Evolutionary conservation across 2,113 vertebrate genomes (phyloP).

Genomic region (Dasyurus viverrinus): DNA sequence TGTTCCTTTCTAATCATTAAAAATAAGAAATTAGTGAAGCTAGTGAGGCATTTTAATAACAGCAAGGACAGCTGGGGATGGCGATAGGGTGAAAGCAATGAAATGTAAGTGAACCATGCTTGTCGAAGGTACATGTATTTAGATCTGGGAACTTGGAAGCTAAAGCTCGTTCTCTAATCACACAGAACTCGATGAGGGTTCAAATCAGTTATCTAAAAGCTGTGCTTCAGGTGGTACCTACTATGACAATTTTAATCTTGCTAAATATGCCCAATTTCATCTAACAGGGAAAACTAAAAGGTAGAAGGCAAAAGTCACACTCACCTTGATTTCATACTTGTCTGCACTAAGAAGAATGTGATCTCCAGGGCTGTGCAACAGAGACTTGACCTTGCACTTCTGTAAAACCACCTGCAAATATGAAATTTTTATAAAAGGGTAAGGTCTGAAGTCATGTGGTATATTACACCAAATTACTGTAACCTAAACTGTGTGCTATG

Average conservation of each 20-base stretch:
- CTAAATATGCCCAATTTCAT: constrained; percentile 29
- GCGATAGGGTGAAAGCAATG: neutral
- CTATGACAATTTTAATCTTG: constrained; percentile 26
- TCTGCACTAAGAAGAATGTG: constrained; percentile 97
- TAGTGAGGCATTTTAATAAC: neutral
- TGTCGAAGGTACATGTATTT: neutral
- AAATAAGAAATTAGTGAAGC: neutral
- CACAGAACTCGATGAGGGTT: neutral
- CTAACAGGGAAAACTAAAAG: constrained; percentile 43
- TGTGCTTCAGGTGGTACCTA: neutral
- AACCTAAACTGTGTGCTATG: neutral
- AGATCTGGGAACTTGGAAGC: neutral
- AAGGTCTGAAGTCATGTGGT: neutral
- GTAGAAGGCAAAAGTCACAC: constrained; percentile 37
- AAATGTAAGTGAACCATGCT: neutral
- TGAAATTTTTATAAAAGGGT: constrained; percentile 41
- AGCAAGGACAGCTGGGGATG: neutral
- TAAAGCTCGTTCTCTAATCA: neutral
- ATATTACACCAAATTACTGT: neutral
- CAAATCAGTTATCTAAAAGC: neutral
- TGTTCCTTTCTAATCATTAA: neutral
- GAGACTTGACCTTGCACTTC: constrained; percentile 95
- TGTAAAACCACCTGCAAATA: constrained; percentile 93
- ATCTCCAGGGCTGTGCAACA: constrained; percentile 97
- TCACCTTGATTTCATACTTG: constrained; percentile 99